phyloP scores from a whole-genome alignment of 1,140 invertebrate genomes.

The Rhizoglyphus robini region DNA sequence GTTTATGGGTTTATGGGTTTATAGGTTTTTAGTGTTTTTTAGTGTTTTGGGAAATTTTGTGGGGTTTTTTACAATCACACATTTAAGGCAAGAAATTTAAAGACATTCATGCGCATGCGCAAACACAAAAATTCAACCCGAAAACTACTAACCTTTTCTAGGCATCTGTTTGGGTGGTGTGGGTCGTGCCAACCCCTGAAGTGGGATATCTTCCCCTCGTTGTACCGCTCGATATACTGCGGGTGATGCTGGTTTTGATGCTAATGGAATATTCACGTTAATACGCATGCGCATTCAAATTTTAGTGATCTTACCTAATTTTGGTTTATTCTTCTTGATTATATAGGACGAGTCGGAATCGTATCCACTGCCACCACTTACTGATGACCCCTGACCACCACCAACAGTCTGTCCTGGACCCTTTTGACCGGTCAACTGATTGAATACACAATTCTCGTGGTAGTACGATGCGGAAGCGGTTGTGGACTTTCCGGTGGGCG shows the following conservation, averaged over 20 bases:
- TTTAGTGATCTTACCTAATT: neutral
- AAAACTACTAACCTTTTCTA: neutral
- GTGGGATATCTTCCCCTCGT: conserved; percentile 23
- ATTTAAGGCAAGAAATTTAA: neutral
- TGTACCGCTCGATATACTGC: conserved; percentile 20
- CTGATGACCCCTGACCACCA: too few species aligned
- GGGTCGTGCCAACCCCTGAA: conserved; percentile 13
- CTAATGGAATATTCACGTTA: neutral
- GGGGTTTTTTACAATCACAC: neutral
- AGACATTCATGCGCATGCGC: neutral
- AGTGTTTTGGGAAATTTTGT: too few species aligned
- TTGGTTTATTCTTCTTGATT: conserved; percentile 17
- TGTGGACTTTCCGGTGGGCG: neutral
- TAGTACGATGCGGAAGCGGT: neutral
- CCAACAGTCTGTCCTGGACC: too few species aligned
- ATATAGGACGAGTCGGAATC: conserved; percentile 24
- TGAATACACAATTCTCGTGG: conserved; percentile 22
- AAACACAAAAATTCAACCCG: neutral
- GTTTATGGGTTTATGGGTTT: neutral
- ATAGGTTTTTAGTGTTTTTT: neutral
- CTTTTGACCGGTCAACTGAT: conserved; percentile 14
- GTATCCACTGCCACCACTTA: conserved; percentile 16
- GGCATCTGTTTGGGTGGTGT: conserved; percentile 1
- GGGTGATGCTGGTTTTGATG: conserved; percentile 17
- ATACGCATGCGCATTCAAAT: too few species aligned